Conservation (phyloP, 2,888 invertebrate genomes). For the Lithosia quadra region DNA sequence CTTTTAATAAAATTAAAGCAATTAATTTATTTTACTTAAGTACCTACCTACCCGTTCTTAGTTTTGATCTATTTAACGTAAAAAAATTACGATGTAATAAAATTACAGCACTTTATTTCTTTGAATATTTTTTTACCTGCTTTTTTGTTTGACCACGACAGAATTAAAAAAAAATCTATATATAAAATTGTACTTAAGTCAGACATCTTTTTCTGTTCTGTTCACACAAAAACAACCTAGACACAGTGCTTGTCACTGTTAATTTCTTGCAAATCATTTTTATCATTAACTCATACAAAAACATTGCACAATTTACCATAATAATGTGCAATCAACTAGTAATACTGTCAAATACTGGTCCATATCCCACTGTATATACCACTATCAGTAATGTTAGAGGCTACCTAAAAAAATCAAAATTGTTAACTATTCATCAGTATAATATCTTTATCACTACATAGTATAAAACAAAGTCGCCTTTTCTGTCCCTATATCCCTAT, state of each 20-base stretch:
- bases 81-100: background rate
- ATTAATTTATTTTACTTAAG: too few species aligned
- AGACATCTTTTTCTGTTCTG: background rate
- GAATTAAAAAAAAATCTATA: background rate
- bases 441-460: too few species aligned
- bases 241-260: background rate
- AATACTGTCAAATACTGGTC: background rate
- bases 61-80: too few species aligned
- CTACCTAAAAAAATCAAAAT: background rate
- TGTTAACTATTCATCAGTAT: background rate
- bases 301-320: conserved; percentile 1
- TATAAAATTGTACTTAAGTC: background rate
- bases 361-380: background rate
- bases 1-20: too few species aligned
- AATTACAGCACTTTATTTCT: background rate
- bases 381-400: background rate
- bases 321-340: conserved; percentile 1
- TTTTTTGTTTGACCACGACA: background rate
- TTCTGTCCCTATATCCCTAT: too few species aligned
- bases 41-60: too few species aligned
- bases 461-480: too few species aligned
- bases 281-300: background rate
- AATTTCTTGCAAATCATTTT: background rate
- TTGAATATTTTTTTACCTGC: background rate
- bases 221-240: background rate